Evolutionary conservation across 2,888 invertebrate genomes (phyloP).

Genomic region (Nipponacmea schrenckii): DNA sequence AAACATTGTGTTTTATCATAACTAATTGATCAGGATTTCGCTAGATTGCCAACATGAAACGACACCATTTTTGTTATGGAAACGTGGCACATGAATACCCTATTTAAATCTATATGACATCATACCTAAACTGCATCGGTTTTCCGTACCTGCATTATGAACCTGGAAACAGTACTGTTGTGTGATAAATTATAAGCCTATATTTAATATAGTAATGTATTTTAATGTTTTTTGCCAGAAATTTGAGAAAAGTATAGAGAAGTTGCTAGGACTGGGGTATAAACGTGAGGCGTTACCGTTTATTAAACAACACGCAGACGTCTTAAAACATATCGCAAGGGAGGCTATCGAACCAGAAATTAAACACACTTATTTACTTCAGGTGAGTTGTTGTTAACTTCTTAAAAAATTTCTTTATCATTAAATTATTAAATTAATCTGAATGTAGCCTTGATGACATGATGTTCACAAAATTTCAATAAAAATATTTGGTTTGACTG

Average conservation of each 20-base stretch:
- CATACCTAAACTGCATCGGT: no score
- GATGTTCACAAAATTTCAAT: background rate
- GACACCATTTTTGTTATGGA: no score
- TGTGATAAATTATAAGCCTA: no score
- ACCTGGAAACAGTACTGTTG: no score
- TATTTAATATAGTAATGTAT: no score
- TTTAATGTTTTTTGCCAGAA: slow-evolving; percentile 32
- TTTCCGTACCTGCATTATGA: no score
- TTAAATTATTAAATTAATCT: background rate
- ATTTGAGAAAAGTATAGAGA: slow-evolving; percentile 46
- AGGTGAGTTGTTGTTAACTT: slow-evolving; percentile 44
- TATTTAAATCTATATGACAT: no score
- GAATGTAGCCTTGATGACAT: slow-evolving; percentile 6
- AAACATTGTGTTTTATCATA: no score
- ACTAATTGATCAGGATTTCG: no score
- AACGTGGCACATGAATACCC: no score
- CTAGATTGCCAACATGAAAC: no score
- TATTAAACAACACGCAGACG: slow-evolving; percentile 52
- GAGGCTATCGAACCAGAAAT: slow-evolving; percentile 42
- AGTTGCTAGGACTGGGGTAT: slow-evolving; percentile 48
- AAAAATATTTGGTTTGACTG: background rate
- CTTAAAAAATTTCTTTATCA: no score
- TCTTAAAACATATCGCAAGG: slow-evolving; percentile 50
- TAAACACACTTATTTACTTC: slow-evolving; percentile 54
- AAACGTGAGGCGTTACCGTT: slow-evolving; percentile 51